These are phyloP conservation scores for Baronia brevicornis DNA, from an alignment of 2,888 invertebrate species.

Conservation along the genomic window DNA sequence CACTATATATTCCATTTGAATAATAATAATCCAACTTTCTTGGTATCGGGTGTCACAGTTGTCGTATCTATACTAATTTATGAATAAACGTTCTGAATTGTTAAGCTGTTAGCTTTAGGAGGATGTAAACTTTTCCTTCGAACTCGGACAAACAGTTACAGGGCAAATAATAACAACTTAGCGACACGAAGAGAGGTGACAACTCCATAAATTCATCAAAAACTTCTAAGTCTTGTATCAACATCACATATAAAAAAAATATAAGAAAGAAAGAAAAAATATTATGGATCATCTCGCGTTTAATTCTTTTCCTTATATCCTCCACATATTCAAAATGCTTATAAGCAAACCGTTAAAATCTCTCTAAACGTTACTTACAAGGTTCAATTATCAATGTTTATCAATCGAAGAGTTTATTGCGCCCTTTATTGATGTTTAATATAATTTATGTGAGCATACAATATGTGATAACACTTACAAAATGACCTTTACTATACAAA, in stretches of 20 bases:
- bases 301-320: too few relatives aligned
- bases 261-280: too few relatives aligned
- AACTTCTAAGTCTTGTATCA: too few relatives aligned
- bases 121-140: conserved; percentile 10
- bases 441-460: conserved; percentile 8
- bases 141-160: conserved; percentile 13
- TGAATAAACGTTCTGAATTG: conserved; percentile 13
- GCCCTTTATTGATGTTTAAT: conserved; percentile 16
- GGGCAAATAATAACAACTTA: conserved; percentile 16
- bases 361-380: too few relatives aligned
- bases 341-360: too few relatives aligned
- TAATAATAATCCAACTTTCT: conserved; percentile 18
- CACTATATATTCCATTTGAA: conserved; percentile 22
- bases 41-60: conserved; percentile 22
- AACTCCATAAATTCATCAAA: too few relatives aligned
- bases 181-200: conserved; percentile 10
- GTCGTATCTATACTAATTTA: conserved; percentile 25
- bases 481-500: conserved; percentile 14
- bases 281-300: too few relatives aligned
- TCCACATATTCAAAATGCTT: too few relatives aligned
- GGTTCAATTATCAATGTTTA: conserved; percentile 32
- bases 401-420: conserved; percentile 31
- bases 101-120: conserved; percentile 5
- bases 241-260: too few relatives aligned
- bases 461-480: conserved; percentile 10